Evolutionary conservation across 53 echinoderm and acorn worm genomes (phyloP).

Genomic region (Pentamera pediparva): DNA sequence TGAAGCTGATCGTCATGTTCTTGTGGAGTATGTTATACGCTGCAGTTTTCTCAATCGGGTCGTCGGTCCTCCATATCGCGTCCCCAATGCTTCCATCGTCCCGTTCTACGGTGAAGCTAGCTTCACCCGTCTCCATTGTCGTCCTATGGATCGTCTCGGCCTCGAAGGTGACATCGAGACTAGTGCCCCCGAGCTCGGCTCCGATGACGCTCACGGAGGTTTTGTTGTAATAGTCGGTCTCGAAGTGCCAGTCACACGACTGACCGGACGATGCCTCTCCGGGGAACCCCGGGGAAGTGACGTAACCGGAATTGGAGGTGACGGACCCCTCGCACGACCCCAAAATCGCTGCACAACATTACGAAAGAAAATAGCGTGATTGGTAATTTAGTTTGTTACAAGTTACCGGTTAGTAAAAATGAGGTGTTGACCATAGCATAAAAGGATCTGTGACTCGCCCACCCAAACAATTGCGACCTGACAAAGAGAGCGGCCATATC

Average conservation of each 20-base stretch:
- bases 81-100: background rate
- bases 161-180: background rate
- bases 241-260: background rate
- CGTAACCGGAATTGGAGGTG: background rate
- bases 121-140: background rate
- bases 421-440: too few relatives aligned
- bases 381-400: too few relatives aligned
- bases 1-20: background rate
- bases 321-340: constrained; percentile 4
- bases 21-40: background rate
- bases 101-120: background rate
- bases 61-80: background rate
- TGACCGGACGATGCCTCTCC: background rate
- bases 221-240: background rate
- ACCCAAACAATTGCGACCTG: too few relatives aligned
- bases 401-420: too few relatives aligned
- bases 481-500: too few relatives aligned
- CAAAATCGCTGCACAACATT: background rate
- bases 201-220: constrained; percentile 6
- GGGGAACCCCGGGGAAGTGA: constrained; percentile 19
- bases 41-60: background rate
- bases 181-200: background rate
- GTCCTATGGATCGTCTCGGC: background rate
- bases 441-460: too few relatives aligned
- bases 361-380: too few relatives aligned